Percentiles rank a stretch among this genome's conserved stretches.
Conservation (phyloP, 2,113 vertebrate species). For the Gallinago paraguaiae region DNA sequence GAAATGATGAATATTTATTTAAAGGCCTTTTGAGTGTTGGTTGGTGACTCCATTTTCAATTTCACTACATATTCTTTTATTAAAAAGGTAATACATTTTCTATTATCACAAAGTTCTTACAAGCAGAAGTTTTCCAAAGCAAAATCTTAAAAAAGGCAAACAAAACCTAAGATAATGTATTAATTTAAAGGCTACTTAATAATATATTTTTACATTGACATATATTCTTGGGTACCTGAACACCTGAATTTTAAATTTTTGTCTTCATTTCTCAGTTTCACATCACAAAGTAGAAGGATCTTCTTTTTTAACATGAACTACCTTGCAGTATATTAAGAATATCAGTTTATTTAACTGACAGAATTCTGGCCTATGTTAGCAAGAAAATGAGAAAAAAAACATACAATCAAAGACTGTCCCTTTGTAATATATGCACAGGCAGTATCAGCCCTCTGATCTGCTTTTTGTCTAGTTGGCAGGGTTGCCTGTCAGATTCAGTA, state of each 20-base stretch:
- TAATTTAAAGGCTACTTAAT: constrained; percentile 51
- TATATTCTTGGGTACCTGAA: constrained; percentile 16
- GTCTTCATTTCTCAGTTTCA: constrained; percentile 53
- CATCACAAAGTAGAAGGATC: not conserved
- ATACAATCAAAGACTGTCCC: not conserved
- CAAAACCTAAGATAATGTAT: not conserved
- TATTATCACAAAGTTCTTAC: constrained; percentile 33
- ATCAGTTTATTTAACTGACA: constrained; percentile 50
- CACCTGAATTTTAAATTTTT: constrained; percentile 48
- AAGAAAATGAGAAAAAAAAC: not conserved
- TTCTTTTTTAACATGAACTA: constrained; percentile 24
- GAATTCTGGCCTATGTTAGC: constrained; percentile 1
- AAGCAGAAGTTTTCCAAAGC: constrained; percentile 51
- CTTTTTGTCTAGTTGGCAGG: not conserved
- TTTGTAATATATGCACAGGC: not conserved
- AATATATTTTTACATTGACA: constrained; percentile 23
- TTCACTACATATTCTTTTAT: not conserved
- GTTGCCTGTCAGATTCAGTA: not conserved
- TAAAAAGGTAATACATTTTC: constrained; percentile 49
- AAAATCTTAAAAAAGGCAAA: not conserved
- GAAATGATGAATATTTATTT: not conserved
- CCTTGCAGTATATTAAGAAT: not conserved
- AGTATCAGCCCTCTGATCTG: not conserved
- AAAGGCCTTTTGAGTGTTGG: not conserved
- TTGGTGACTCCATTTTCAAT: not conserved